phyloP scores from a whole-genome alignment of 2,888 invertebrate species.

The Physocephala rufipes region DNA sequence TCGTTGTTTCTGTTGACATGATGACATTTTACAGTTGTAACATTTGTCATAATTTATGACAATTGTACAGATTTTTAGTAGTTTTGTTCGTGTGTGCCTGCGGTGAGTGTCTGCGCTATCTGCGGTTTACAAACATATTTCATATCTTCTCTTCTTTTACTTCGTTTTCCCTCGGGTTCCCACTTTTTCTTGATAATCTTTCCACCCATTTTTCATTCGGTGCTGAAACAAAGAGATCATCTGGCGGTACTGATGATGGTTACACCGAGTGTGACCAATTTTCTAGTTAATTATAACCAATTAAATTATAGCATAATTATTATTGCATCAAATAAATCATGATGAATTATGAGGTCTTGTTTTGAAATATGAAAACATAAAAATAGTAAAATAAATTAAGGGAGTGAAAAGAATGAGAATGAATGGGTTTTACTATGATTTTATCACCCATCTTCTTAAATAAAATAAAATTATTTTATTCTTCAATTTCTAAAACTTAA shows the following conservation, averaged over 20 bases:
- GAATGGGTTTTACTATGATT: too few species aligned
- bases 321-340: constrained; percentile 28
- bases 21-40: constrained; percentile 21
- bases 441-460: too few species aligned
- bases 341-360: constrained; percentile 12
- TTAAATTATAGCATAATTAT: constrained; percentile 46
- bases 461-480: too few species aligned
- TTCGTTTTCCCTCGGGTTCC: background rate
- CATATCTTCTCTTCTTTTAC: background rate
- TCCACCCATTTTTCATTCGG: background rate
- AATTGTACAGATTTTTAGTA: constrained; percentile 40
- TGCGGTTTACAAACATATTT: too few species aligned
- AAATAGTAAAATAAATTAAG: too few species aligned
- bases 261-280: constrained; percentile 27
- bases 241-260: constrained; percentile 13
- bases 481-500: too few species aligned
- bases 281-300: constrained; percentile 54
- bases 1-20: too few species aligned
- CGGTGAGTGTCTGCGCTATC: constrained; percentile 4
- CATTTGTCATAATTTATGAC: constrained; percentile 49
- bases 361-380: too few species aligned
- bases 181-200: background rate
- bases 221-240: too few species aligned
- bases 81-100: constrained; percentile 20
- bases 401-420: too few species aligned